Evolutionary conservation across 2,113 vertebrate species (phyloP).

Genomic region (Rhinoptilus africanus): DNA sequence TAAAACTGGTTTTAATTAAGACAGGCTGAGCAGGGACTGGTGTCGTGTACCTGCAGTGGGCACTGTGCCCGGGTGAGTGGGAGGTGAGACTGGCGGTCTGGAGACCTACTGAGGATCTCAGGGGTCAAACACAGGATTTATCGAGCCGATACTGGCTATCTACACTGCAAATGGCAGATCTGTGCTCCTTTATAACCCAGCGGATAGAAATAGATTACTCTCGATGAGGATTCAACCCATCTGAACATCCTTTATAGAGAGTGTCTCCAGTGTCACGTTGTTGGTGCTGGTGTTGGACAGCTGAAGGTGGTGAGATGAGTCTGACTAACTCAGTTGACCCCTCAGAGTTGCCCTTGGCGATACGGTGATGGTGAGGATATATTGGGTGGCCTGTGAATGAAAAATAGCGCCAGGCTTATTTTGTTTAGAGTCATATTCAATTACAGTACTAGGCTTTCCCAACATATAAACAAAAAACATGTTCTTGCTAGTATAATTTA

Average conservation of each 20-base stretch:
- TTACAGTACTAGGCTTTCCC: not conserved
- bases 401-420: not conserved
- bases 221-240: not conserved
- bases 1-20: conserved; percentile 24
- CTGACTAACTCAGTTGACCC: not conserved
- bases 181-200: not conserved
- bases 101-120: not conserved
- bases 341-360: not conserved
- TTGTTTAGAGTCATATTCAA: not conserved
- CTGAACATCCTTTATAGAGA: not conserved
- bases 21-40: not conserved
- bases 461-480: not conserved
- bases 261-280: not conserved
- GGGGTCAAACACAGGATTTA: not conserved
- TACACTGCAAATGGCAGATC: not conserved
- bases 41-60: not conserved
- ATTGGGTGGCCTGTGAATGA: not conserved
- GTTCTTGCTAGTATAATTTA: not conserved
- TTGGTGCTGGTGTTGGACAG: not conserved
- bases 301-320: not conserved
- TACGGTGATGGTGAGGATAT: not conserved
- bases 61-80: not conserved
- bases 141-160: not conserved
- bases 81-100: not conserved
- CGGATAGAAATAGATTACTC: not conserved